Base-by-base conservation (phyloP, 2,888 invertebrate species). In the Ophion ventricosus region DNA sequence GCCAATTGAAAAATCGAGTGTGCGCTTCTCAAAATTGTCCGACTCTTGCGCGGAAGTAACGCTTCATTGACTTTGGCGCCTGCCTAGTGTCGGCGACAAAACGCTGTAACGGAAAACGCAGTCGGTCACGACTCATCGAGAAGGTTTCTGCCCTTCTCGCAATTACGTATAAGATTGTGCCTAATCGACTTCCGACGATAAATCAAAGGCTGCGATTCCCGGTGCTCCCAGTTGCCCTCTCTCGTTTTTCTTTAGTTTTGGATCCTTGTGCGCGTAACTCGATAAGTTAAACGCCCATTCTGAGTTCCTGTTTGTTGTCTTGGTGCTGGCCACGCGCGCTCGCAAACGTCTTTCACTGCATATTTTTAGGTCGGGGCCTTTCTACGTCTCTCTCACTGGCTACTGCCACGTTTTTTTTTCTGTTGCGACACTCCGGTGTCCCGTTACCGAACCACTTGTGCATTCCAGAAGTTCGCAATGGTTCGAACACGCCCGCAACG, bases 101-200 rank as follows among this genome's bases (percentile, higher is more conserved):
- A 7, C 63, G 26, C 23, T 43, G 43, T 43, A 43, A 43, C 14
- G 43, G 11, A 43, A 43, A 43, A 43, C 43, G 43, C 43, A 14
- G 43, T 49, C 14, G 35, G 75, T 85, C 72, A 79, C 73, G 82
- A 57, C 25, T 59, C 72, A 73, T 80, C 75, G 69, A 80, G 79
- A 82, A 72, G 64, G 72, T 76, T 54, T 57, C 61, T 20, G 26
- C 72, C 66, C 73, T 74, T 83, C 81, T 87, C 81, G 84, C 88
- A 88, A 89, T 89, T 89, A 88, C 84, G 87, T 88, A 88, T 88
- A 86, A 88, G 90, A 90, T 90, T 89, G 88, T 75, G 87, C 84
- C 90, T 90, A 91, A 92, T 91, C 89, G 90, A 89, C 89, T 90
- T 91, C 91, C 91, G 90, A 83, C 88, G 80, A 90, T 92, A 91